Conservation (phyloP, 2,797 vertebrate genomes). For the Ctenopoma kingsleyae region DNA sequence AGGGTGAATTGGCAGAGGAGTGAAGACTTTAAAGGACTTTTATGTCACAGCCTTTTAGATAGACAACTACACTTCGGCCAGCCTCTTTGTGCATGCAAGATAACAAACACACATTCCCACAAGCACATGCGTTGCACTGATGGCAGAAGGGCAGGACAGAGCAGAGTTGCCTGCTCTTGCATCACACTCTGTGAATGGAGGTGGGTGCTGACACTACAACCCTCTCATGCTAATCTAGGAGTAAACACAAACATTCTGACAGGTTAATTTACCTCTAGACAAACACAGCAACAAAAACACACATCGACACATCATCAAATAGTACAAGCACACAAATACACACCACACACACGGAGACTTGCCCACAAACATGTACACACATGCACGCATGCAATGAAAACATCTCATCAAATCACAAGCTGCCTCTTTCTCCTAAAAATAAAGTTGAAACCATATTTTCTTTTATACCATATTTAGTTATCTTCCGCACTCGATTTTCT, state of each 20-base stretch:
- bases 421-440: constrained; percentile 41
- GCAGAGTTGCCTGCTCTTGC: constrained; percentile 82
- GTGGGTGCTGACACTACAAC: constrained; percentile 77
- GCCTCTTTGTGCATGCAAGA: constrained; percentile 16
- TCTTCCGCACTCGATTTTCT: not conserved
- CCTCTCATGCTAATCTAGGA: constrained; percentile 77
- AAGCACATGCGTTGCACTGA: constrained; percentile 29
- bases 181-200: constrained; percentile 81
- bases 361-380: constrained; percentile 26
- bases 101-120: constrained; percentile 20
- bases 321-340: constrained; percentile 40
- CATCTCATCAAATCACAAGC: constrained; percentile 44
- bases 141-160: constrained; percentile 76
- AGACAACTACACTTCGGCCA: constrained; percentile 69
- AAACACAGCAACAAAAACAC: constrained; percentile 76
- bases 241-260: constrained; percentile 83
- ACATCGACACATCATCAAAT: constrained; percentile 74
- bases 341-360: not conserved
- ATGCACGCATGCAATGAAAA: constrained; percentile 23
- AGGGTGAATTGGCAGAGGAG: constrained; percentile 66
- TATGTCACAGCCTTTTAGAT: constrained; percentile 82
- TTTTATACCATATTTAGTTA: not conserved
- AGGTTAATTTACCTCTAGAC: constrained; percentile 82
- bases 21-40: constrained; percentile 82
- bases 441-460: constrained; percentile 45